A percentile compares a stretch with the other conserved stretches of the same genome.
Evolutionary conservation across 1,140 invertebrate species (phyloP).

Genomic region (Anastatus disparis): DNA sequence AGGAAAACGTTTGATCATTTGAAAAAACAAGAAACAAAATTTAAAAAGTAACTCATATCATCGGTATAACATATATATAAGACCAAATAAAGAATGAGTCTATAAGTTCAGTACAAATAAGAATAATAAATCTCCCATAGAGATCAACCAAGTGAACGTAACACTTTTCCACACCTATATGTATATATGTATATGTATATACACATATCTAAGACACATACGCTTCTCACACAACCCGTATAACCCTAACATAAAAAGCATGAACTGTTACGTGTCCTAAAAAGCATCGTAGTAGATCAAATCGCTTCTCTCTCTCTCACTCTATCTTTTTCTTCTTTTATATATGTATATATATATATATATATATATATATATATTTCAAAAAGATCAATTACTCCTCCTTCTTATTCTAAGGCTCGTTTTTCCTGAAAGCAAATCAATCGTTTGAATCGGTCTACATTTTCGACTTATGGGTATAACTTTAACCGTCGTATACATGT

Average conservation of each 20-base stretch:
- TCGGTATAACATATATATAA: too few relatives aligned
- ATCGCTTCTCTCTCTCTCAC: constrained; percentile 9
- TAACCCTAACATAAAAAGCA: constrained; percentile 24
- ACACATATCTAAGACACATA: not conserved
- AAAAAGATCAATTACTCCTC: constrained; percentile 40
- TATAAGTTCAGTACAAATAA: constrained; percentile 6
- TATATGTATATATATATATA: too few relatives aligned
- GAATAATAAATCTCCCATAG: constrained; percentile 20
- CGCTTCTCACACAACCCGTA: too few relatives aligned
- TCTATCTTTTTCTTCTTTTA: not conserved
- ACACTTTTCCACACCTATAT: constrained; percentile 17
- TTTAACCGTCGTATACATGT: not conserved
- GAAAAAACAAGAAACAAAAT: too few relatives aligned
- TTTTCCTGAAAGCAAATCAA: constrained; percentile 33
- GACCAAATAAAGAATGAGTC: not conserved
- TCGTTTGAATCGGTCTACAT: constrained; percentile 19
- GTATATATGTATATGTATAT: not conserved
- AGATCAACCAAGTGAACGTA: constrained; percentile 5
- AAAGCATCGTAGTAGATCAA: constrained; percentile 37
- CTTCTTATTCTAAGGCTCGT: not conserved
- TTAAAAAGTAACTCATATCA: too few relatives aligned
- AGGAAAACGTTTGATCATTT: too few relatives aligned
- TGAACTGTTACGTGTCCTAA: constrained; percentile 40
- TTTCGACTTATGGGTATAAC: not conserved
- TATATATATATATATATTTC: too few relatives aligned